phyloP scores from a whole-genome alignment of 2,797 vertebrate species.

The Spea hammondii region DNA sequence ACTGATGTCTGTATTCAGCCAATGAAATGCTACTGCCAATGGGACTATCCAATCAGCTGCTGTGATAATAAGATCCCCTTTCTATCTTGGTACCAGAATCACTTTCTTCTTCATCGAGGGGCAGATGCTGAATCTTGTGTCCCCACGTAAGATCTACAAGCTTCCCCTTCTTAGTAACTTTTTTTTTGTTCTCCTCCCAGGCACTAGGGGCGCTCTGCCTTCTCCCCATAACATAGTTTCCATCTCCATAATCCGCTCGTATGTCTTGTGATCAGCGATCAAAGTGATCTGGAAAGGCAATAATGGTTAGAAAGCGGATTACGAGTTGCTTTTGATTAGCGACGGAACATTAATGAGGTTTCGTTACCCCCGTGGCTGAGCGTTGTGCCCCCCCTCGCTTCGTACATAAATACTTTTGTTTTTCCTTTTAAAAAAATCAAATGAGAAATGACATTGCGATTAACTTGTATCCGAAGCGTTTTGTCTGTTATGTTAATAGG shows the following conservation, averaged over 20 bases:
- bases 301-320: slow-evolving; percentile 27
- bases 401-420: slow-evolving; percentile 6
- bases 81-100: too few relatives aligned
- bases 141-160: too few relatives aligned
- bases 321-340: slow-evolving; percentile 23
- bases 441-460: slow-evolving; percentile 17
- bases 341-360: slow-evolving; percentile 36
- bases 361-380: slow-evolving; percentile 7
- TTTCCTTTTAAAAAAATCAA: slow-evolving; percentile 14
- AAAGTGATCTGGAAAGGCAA: slow-evolving; percentile 8
- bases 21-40: too few relatives aligned
- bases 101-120: too few relatives aligned
- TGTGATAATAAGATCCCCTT: too few relatives aligned
- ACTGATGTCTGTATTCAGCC: too few relatives aligned
- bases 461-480: slow-evolving; percentile 27
- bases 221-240: background rate
- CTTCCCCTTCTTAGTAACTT: too few relatives aligned
- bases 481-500: slow-evolving; percentile 15
- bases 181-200: too few relatives aligned
- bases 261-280: slow-evolving; percentile 38
- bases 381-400: slow-evolving; percentile 10
- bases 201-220: background rate
- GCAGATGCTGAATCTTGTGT: too few relatives aligned
- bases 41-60: too few relatives aligned
- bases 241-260: background rate